Base-by-base conservation (phyloP, 2,888 invertebrate species). In the Girardia tigrina region DNA sequence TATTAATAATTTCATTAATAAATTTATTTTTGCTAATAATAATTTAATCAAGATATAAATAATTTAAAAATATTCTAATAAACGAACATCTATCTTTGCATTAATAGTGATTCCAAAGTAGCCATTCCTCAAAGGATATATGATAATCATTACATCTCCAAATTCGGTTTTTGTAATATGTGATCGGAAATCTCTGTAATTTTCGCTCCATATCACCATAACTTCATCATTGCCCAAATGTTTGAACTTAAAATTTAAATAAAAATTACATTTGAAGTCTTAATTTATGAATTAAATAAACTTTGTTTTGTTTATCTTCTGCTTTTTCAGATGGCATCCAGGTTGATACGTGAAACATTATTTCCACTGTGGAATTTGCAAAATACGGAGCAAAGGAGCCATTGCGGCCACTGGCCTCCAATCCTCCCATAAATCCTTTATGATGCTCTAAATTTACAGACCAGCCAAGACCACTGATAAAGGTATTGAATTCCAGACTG, bases 151-250 rank as follows among this genome's bases (percentile, higher is more conserved):
- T 78, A 98, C 92, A 87, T 98, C 98, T 84, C 95, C 97, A 87
- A 98, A 98, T 86, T 98, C 95, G 14, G 98, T 98, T 75, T 97
- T 94, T 82, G 99, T 90, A 80, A 95, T 94, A 82, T 94, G 94
- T 76, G 95, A 88, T 77, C 94, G 88, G 87, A 98, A 98, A 82
- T 94, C 92, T 78, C 94, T 88, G 85, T 88, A 88, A 85, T 98
- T 94, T 83, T 99, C 98, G 73, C 94, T 94, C 98, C 98, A 98
- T 29, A 99, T 94, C 78, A 98, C 93, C 83, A 97, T 97, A 77
- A 98, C 92, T 85, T 97, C 95, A 85, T 97, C 95, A 85, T 97
- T 97, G 71, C 95, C 95, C 78, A 97, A 87, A 86, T 97, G 95
- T 1, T 93, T 88, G 16, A 93, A 92, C 90, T 90, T 78, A 6